Percentiles rank a stretch among this genome's conserved stretches.
phyloP scores from a whole-genome alignment of 2,797 vertebrate species.

The Cynodonichthys magdalenae region DNA sequence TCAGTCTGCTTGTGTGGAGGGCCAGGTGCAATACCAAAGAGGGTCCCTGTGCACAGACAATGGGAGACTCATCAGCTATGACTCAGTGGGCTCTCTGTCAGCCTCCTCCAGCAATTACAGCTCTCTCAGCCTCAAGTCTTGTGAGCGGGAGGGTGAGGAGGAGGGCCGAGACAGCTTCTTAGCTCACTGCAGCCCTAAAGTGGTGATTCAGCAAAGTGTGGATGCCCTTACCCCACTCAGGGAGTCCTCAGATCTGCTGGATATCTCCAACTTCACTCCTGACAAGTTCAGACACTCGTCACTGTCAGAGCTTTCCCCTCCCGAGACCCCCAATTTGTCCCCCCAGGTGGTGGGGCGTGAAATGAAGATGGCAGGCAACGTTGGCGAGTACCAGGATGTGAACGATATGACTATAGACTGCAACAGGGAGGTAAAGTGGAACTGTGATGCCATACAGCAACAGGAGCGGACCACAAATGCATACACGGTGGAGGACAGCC shows the following conservation, averaged over 20 bases:
- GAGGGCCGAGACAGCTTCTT: slow-evolving; percentile 96
- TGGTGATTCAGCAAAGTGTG: slow-evolving; percentile 98
- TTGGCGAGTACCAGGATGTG: slow-evolving; percentile 89
- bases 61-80: slow-evolving; percentile 95
- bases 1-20: slow-evolving; percentile 90
- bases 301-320: slow-evolving; percentile 95
- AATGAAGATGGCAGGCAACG: slow-evolving; percentile 85
- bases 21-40: slow-evolving; percentile 95
- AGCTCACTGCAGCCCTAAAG: slow-evolving; percentile 98
- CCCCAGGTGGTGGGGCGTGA: slow-evolving; percentile 93
- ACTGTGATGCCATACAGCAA: slow-evolving; percentile 87
- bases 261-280: slow-evolving; percentile 99
- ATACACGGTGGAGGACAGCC: slow-evolving; percentile 90
- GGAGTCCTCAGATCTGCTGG: slow-evolving; percentile 97
- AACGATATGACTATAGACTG: slow-evolving; percentile 83
- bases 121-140: slow-evolving; percentile 95
- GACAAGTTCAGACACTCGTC: slow-evolving; percentile 99
- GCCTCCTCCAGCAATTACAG: slow-evolving; percentile 96
- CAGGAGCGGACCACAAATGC: slow-evolving; percentile 85
- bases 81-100: slow-evolving; percentile 95
- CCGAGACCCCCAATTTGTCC: slow-evolving; percentile 96
- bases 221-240: slow-evolving; percentile 95
- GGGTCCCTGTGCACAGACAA: slow-evolving; percentile 92
- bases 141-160: slow-evolving; percentile 94
- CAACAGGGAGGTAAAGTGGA: slow-evolving; percentile 92